Evolutionary conservation across 2,888 invertebrate species (phyloP).

Genomic region (Cremastinae sp.): DNA sequence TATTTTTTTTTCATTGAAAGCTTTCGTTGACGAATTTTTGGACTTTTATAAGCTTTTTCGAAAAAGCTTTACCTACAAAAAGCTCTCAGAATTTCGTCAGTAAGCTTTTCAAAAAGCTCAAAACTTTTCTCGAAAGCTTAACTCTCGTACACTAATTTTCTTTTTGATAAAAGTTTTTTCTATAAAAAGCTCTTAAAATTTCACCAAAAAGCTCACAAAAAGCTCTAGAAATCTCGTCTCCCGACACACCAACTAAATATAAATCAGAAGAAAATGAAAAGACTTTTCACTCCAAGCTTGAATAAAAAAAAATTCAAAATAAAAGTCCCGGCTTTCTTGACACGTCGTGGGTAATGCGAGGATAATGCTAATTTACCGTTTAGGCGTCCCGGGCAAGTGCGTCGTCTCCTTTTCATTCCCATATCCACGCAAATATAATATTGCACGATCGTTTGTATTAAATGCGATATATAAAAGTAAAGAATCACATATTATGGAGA

Average conservation of each 20-base stretch:
- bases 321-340: slow-evolving; percentile 67
- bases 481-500: slow-evolving; percentile 37
- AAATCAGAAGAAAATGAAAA: slow-evolving; percentile 70
- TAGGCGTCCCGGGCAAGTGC: slow-evolving; percentile 64
- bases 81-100: too few species aligned
- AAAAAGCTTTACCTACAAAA: too few species aligned
- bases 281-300: slow-evolving; percentile 31
- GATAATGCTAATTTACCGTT: slow-evolving; percentile 79
- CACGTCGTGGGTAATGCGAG: slow-evolving; percentile 77
- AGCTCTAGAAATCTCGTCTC: too few species aligned
- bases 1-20: too few species aligned
- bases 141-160: too few species aligned
- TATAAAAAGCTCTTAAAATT: too few species aligned
- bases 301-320: slow-evolving; percentile 10
- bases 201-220: too few species aligned
- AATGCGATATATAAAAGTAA: slow-evolving; percentile 21
- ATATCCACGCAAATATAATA: slow-evolving; percentile 34
- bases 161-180: too few species aligned
- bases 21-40: too few species aligned
- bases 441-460: slow-evolving; percentile 32
- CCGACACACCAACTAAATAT: slow-evolving; percentile 61
- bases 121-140: too few species aligned
- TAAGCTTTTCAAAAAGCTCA: too few species aligned
- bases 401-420: slow-evolving; percentile 29
- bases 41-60: too few species aligned